phyloP scores from a whole-genome alignment of 2,888 invertebrate species.

The Hirudinaria manillensis region DNA sequence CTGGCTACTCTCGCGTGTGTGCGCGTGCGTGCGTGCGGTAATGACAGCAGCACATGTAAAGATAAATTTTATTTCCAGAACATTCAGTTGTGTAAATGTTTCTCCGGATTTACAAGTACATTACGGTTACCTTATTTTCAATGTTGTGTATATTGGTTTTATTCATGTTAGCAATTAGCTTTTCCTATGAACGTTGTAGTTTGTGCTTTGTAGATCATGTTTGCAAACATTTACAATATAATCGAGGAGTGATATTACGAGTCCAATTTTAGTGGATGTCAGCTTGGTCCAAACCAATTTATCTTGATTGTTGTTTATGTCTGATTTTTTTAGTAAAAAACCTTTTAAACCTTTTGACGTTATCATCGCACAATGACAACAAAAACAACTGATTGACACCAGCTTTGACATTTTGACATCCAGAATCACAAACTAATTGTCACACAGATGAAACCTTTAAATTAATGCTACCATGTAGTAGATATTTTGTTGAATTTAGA shows the following conservation, averaged over 20 bases:
- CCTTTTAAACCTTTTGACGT: too few relatives aligned
- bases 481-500: too few relatives aligned
- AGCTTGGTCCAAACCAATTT: slow-evolving; percentile 2
- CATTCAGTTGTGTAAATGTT: slow-evolving; percentile 13
- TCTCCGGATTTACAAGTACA: not conserved
- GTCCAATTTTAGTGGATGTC: slow-evolving; percentile 3
- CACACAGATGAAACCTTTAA: too few relatives aligned
- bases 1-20: not conserved
- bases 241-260: slow-evolving; percentile 7
- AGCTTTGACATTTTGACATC: too few relatives aligned
- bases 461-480: too few relatives aligned
- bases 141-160: slow-evolving; percentile 18
- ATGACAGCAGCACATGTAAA: slow-evolving; percentile 16
- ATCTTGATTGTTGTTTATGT: slow-evolving; percentile 3
- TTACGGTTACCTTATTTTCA: slow-evolving; percentile 5
- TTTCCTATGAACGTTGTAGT: slow-evolving; percentile 10
- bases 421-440: too few relatives aligned
- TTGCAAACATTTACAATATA: slow-evolving; percentile 5
- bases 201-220: slow-evolving; percentile 18
- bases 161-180: slow-evolving; percentile 13
- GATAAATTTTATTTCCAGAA: slow-evolving; percentile 8
- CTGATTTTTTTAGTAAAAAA: too few relatives aligned
- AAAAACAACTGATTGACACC: too few relatives aligned
- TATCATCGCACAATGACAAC: too few relatives aligned
- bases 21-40: slow-evolving; percentile 13